phyloP scores from a whole-genome alignment of 2,113 vertebrate species.

The Erinaceus europaeus region DNA sequence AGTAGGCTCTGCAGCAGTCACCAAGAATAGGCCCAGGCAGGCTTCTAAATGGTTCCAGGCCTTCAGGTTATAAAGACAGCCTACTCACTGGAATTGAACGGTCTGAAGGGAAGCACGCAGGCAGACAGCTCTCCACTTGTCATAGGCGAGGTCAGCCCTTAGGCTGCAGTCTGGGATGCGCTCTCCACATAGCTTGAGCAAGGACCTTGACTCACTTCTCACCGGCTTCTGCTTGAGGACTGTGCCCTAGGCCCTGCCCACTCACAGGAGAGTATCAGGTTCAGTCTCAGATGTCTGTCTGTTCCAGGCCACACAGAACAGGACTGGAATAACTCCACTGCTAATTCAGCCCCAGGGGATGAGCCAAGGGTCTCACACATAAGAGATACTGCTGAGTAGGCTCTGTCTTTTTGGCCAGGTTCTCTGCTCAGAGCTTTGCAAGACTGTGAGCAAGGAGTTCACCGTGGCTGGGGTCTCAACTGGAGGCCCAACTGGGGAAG shows the following conservation, averaged over 20 bases:
- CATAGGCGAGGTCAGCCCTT: no score
- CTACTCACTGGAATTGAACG: not conserved
- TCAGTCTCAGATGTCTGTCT: not conserved
- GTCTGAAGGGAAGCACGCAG: not conserved
- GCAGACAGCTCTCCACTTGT: not conserved
- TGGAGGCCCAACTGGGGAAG: not conserved
- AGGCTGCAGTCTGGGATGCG: no score
- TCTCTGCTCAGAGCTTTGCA: not conserved
- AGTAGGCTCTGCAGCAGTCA: constrained; percentile 49
- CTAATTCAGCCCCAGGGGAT: no score
- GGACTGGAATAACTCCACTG: not conserved
- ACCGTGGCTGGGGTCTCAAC: not conserved
- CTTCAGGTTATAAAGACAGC: constrained; percentile 52
- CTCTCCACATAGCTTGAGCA: not conserved
- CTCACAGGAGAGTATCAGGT: not conserved
- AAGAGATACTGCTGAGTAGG: no score
- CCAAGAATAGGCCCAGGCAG: constrained; percentile 35
- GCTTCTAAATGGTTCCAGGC: constrained; percentile 35
- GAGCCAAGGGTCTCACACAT: no score
- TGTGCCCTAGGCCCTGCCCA: not conserved
- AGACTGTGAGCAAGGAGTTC: not conserved
- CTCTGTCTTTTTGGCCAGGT: not conserved
- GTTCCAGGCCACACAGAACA: not conserved
- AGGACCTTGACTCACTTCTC: not conserved
- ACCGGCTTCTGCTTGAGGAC: not conserved